phyloP scores from a whole-genome alignment of 2,113 vertebrate species.

The Indicator indicator region DNA sequence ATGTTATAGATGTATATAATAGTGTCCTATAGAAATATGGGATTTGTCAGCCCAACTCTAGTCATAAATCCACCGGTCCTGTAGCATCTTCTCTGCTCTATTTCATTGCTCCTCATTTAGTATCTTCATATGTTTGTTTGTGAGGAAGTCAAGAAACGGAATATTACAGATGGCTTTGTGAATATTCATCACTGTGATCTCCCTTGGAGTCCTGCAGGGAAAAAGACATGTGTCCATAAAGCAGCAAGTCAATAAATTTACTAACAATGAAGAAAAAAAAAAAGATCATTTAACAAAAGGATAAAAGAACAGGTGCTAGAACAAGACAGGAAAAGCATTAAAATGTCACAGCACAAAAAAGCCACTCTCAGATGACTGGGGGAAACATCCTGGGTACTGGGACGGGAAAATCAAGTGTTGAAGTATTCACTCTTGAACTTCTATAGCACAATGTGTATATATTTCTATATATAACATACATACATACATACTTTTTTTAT shows the following conservation, averaged over 20 bases:
- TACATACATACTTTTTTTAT: not conserved
- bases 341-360: not conserved
- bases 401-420: not conserved
- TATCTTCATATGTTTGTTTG: constrained; percentile 93
- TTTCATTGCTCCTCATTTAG: constrained; percentile 77
- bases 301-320: not conserved
- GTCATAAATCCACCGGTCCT: constrained; percentile 38
- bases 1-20: constrained; percentile 6
- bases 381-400: not conserved
- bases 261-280: not conserved
- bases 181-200: constrained; percentile 93
- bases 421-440: not conserved
- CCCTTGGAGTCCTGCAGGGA: constrained; percentile 87
- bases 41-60: constrained; percentile 17
- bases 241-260: not conserved
- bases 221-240: not conserved
- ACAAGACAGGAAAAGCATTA: not conserved
- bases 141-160: constrained; percentile 96
- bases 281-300: not conserved
- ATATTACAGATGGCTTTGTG: constrained; percentile 93
- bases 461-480: not conserved
- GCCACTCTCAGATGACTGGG: not conserved
- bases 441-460: not conserved
- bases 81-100: constrained; percentile 23
- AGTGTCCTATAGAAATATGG: constrained; percentile 31